Evolutionary conservation across 2,888 invertebrate species (phyloP).

Genomic region (Embidobia sp.): DNA sequence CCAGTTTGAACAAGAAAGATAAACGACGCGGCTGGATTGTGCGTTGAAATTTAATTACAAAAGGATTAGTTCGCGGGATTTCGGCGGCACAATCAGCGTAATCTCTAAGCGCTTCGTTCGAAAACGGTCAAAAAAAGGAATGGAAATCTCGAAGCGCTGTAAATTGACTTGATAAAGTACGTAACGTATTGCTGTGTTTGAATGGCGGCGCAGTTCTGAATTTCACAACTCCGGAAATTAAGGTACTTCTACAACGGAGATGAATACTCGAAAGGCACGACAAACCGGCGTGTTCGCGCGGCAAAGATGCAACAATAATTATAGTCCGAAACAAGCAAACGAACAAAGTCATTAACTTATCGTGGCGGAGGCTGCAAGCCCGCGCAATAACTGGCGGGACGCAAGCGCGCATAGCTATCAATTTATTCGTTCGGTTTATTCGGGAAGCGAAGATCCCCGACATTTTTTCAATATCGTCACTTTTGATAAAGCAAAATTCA

Average conservation of each 20-base stretch:
- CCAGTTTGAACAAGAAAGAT: too few species aligned
- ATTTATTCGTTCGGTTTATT: slow-evolving; percentile 72
- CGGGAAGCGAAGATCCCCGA: slow-evolving; percentile 53
- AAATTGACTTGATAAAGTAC: slow-evolving; percentile 61
- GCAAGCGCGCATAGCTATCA: slow-evolving; percentile 66
- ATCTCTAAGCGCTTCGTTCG: slow-evolving; percentile 1
- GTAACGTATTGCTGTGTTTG: slow-evolving; percentile 57
- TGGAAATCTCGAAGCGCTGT: slow-evolving; percentile 42
- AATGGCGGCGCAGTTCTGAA: slow-evolving; percentile 58
- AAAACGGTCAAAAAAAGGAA: slow-evolving; percentile 18
- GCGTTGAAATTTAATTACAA: slow-evolving; percentile 2
- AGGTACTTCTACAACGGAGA: slow-evolving; percentile 62
- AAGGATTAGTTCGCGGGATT: slow-evolving; percentile 12
- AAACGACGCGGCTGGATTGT: not conserved
- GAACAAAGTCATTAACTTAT: slow-evolving; percentile 65
- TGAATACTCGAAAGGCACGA: slow-evolving; percentile 61
- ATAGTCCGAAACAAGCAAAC: slow-evolving; percentile 53
- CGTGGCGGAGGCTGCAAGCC: slow-evolving; percentile 22
- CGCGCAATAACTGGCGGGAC: slow-evolving; percentile 30
- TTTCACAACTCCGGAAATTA: slow-evolving; percentile 64
- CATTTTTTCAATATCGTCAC: slow-evolving; percentile 68
- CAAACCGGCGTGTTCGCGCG: slow-evolving; percentile 43
- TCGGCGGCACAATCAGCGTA: slow-evolving; percentile 11
- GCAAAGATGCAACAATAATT: slow-evolving; percentile 63
- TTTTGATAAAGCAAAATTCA: slow-evolving; percentile 79